Evolutionary conservation across 2,888 invertebrate genomes (phyloP).

Genomic region (Lithophane leautieri): DNA sequence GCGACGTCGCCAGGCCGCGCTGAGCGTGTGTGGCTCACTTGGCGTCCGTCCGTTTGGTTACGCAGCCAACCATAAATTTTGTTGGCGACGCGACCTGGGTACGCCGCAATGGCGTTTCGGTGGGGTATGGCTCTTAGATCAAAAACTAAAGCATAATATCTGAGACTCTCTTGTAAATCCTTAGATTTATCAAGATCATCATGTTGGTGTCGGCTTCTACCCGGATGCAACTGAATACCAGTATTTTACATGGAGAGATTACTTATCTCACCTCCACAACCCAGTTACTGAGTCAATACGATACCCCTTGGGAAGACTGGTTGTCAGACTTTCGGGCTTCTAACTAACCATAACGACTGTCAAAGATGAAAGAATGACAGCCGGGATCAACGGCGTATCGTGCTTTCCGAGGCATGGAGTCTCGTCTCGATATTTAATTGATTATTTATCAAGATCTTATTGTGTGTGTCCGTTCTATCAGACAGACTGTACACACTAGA

Average conservation of each 20-base stretch:
- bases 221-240: not conserved
- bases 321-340: not conserved
- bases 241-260: not conserved
- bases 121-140: not conserved
- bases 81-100: too few species aligned
- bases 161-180: not conserved
- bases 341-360: not conserved
- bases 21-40: too few species aligned
- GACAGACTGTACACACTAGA: not conserved
- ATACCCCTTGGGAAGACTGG: not conserved
- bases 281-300: not conserved
- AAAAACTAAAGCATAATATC: not conserved
- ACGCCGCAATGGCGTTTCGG: too few species aligned
- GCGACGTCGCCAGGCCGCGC: too few species aligned
- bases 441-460: not conserved
- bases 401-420: not conserved
- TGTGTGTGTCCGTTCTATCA: not conserved
- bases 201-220: not conserved
- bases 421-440: not conserved
- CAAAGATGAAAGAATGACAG: not conserved
- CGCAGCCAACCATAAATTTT: too few species aligned
- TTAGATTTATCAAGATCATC: not conserved
- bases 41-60: too few species aligned
- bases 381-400: not conserved
- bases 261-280: not conserved